Evolutionary conservation across 2,888 invertebrate species (phyloP).

Genomic region (Nyleta sp.): DNA sequence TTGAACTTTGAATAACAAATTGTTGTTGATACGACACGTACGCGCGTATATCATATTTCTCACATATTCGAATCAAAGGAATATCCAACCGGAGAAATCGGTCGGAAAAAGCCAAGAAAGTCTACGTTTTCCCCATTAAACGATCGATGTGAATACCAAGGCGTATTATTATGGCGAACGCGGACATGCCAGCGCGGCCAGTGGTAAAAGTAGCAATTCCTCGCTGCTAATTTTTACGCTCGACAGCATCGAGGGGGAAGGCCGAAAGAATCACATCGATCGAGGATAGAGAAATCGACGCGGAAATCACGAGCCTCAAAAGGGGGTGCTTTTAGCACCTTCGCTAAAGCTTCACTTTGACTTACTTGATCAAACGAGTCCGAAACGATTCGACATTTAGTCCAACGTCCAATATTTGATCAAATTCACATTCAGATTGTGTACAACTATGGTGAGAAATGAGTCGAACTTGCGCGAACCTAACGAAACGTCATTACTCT

Average conservation of each 20-base stretch:
- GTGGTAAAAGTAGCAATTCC: constrained; percentile 62
- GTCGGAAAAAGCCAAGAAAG: constrained; percentile 60
- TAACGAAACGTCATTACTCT: not conserved
- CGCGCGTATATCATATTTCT: constrained; percentile 21
- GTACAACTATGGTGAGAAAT: not conserved
- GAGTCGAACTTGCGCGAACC: not conserved
- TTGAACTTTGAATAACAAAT: too few relatives aligned
- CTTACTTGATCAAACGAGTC: too few relatives aligned
- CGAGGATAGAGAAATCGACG: constrained; percentile 64
- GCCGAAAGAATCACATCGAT: constrained; percentile 42
- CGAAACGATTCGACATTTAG: too few relatives aligned
- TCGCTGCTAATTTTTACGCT: constrained; percentile 53
- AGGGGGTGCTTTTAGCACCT: constrained; percentile 35
- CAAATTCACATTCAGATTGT: too few relatives aligned
- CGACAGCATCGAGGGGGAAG: constrained; percentile 43
- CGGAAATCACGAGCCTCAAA: constrained; percentile 20
- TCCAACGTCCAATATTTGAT: too few relatives aligned
- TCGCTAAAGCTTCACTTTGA: not conserved
- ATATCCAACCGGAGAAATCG: constrained; percentile 62
- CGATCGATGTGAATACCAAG: constrained; percentile 56
- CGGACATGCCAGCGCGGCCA: constrained; percentile 58
- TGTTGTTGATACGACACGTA: too few relatives aligned
- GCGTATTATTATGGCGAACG: constrained; percentile 65
- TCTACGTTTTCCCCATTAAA: constrained; percentile 59
- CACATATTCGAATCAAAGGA: constrained; percentile 26